Evolutionary conservation across 2,888 invertebrate species (phyloP).

Genomic region (Embidobia sp.): DNA sequence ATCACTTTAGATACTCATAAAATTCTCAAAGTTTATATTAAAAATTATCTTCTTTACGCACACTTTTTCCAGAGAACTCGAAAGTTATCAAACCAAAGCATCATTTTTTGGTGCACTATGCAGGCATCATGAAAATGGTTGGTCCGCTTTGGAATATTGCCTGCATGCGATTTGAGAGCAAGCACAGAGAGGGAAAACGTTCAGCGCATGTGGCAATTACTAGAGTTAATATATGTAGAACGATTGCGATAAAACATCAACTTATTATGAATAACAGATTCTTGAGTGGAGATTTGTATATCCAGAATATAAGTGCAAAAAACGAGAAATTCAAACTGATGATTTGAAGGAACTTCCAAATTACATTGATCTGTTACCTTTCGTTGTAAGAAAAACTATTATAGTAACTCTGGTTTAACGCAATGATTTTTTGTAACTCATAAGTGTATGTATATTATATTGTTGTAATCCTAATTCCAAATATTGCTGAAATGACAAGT

Average conservation of each 20-base stretch:
- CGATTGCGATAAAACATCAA: slow-evolving; percentile 46
- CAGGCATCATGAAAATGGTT: slow-evolving; percentile 31
- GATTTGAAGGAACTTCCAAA: not conserved
- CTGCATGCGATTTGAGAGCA: slow-evolving; percentile 59
- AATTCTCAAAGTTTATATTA: slow-evolving; percentile 1
- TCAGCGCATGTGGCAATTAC: slow-evolving; percentile 30
- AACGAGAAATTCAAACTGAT: not conserved
- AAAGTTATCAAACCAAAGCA: slow-evolving; percentile 63
- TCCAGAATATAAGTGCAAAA: not conserved
- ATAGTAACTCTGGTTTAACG: no score
- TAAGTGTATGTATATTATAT: no score
- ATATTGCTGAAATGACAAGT: no score
- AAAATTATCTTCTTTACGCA: slow-evolving; percentile 11
- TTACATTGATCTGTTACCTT: not conserved
- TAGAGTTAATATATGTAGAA: slow-evolving; percentile 40
- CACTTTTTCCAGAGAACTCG: slow-evolving; percentile 15
- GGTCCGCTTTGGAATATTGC: slow-evolving; percentile 53
- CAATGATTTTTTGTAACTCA: no score
- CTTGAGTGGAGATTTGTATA: slow-evolving; percentile 5
- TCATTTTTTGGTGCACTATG: slow-evolving; percentile 60
- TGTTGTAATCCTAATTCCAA: no score
- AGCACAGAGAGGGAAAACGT: slow-evolving; percentile 41
- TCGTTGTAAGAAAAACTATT: not conserved
- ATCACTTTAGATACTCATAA: slow-evolving; percentile 2
- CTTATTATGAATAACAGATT: slow-evolving; percentile 41